phyloP scores from a whole-genome alignment of 2,797 vertebrate species.

The Peromyscus melanophrys region DNA sequence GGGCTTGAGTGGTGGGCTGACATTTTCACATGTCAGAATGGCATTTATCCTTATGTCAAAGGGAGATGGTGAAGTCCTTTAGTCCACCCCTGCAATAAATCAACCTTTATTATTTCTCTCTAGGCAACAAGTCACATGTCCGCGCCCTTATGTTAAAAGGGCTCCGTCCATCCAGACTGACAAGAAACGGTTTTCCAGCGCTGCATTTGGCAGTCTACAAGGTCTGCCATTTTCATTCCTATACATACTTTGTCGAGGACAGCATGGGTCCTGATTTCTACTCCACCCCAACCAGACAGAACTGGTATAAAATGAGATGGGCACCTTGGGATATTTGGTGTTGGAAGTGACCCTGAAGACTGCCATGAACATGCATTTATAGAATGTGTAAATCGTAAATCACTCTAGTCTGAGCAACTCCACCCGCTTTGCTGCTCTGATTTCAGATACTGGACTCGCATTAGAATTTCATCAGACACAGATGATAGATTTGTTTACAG shows the following conservation, averaged over 20 bases:
- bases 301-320: not conserved
- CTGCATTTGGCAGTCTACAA: constrained; percentile 96
- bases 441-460: not conserved
- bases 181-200: constrained; percentile 96
- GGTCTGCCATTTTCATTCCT: constrained; percentile 87
- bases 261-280: not conserved
- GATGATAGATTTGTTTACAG: constrained; percentile 24
- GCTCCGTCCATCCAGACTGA: constrained; percentile 94
- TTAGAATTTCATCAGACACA: not conserved
- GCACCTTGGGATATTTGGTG: not conserved
- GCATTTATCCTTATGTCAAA: constrained; percentile 33
- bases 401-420: not conserved
- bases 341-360: not conserved
- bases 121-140: constrained; percentile 94
- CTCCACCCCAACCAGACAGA: not conserved
- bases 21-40: not conserved
- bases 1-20: not conserved
- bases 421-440: not conserved
- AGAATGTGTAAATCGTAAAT: not conserved
- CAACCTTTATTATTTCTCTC: constrained; percentile 73
- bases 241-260: not conserved
- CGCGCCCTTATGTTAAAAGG: constrained; percentile 96
- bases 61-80: not conserved
- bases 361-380: not conserved
- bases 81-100: not conserved